Conservation (phyloP, 64 coral and sea anemone genomes). For the Montipora efflorescens region DNA sequence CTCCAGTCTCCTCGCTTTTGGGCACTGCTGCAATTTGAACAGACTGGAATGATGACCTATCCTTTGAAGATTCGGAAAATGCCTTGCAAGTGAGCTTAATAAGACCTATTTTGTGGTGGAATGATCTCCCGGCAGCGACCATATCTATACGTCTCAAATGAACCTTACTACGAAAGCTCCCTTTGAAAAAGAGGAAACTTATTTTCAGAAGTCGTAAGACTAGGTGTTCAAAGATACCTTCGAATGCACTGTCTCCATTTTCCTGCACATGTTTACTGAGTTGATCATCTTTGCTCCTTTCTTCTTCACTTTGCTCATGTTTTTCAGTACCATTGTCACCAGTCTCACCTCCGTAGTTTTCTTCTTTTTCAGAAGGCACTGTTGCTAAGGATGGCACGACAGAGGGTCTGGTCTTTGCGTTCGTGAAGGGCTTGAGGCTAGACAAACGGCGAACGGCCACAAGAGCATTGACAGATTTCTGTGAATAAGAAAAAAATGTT, state of each 20-base stretch:
- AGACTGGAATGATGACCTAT: not conserved
- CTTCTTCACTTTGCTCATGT: not conserved
- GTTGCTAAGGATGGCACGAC: slow-evolving; percentile 67
- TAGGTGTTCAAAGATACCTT: not conserved
- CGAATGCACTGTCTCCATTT: not conserved
- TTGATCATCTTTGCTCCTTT: not conserved
- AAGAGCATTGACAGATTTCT: slow-evolving; percentile 97
- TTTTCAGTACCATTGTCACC: not conserved
- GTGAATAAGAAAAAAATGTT: not conserved
- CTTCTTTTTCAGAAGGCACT: slow-evolving; percentile 45
- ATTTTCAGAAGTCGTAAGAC: no score
- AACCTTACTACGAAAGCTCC: no score
- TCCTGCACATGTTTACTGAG: not conserved
- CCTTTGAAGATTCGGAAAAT: no score
- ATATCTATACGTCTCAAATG: no score
- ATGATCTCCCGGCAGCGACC: no score
- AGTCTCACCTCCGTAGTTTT: slow-evolving; percentile 21
- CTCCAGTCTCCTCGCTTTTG: slow-evolving; percentile 4
- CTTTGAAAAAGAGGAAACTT: no score
- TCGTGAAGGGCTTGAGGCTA: slow-evolving; percentile 58
- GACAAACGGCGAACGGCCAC: slow-evolving; percentile 83
- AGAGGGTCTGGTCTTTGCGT: slow-evolving; percentile 54
- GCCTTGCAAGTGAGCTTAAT: no score
- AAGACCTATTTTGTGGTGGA: no score
- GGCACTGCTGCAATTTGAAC: not conserved